These are phyloP conservation scores for Lasioglossum oenotherae DNA, from an alignment of 2,888 invertebrate species.

Conservation along the genomic window DNA sequence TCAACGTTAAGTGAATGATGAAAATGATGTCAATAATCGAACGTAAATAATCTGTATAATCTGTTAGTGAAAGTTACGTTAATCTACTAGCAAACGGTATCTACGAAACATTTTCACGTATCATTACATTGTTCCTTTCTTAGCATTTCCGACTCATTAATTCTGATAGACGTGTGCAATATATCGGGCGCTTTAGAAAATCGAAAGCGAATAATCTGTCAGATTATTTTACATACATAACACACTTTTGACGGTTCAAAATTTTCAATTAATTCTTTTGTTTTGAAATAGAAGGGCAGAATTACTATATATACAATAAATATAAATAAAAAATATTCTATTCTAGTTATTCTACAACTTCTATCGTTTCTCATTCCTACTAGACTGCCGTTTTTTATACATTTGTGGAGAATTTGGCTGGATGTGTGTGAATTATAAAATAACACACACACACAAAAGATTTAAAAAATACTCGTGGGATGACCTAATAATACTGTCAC, in stretches of 20 bases:
- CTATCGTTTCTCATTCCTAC: no score
- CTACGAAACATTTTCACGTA: neutral
- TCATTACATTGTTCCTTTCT: neutral
- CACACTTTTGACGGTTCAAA: neutral
- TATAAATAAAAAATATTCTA: no score
- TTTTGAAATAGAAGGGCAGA: neutral
- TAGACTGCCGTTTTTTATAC: no score
- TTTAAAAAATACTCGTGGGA: no score
- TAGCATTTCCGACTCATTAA: neutral
- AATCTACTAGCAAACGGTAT: neutral
- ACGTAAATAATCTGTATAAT: neutral
- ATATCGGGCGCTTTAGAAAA: neutral
- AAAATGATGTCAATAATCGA: neutral
- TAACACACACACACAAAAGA: no score
- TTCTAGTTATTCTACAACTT: no score
- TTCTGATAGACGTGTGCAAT: neutral
- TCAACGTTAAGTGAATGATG: constrained; percentile 7
- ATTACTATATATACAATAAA: no score
- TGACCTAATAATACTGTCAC: neutral
- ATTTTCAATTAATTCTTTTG: neutral
- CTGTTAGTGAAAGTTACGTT: neutral
- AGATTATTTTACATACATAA: neutral
- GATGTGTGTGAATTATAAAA: no score
- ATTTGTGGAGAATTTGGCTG: no score
- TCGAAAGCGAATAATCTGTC: neutral